Evolutionary conservation across 2,888 invertebrate species (phyloP), one percentile per base, ranked within the genome.

Genomic region (Furcula furcula): DNA sequence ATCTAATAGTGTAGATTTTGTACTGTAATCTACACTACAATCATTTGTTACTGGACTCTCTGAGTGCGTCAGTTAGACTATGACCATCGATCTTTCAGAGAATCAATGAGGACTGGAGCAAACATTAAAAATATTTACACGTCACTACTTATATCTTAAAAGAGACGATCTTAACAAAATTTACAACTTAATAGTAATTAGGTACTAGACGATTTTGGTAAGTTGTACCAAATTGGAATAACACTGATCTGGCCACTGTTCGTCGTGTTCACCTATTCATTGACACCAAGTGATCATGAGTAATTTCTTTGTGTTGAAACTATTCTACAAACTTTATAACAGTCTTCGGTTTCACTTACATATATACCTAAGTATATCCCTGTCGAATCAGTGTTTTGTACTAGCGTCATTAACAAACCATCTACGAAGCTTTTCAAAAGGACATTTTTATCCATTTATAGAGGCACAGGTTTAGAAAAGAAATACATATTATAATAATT

Each of bases 331-430:
- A 76, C 71, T 77, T 83, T 80, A 71, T 55, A 76, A 78, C 88
- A 88, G 88, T 88, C 88, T 88, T 88, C 80, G 73, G 76, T 81
- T 86, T 76, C 75, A 75, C 86, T 88, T 86, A 87, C 69, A 80
- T 73, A n/a, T n/a, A 75, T 74, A 62, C 57, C 55, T 67, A 76
- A 71, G 76, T 79, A 76, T 75, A 77, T 78, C 88, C 87, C 87
- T 88, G 86, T 86, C 70, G 73, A 74, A 73, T 78, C 75, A 79
- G 76, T 76, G 82, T 82, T 85, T 85, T 87, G 86, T 87, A 86
- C 85, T 85, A 86, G 80, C 76, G 68, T 75, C 76, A 52, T 72
- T n/a, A 75, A 74, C 64, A 65, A 72, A 70, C 56, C 55, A 66
- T 69, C 73, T 77, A 76, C 66, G 48, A 75, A 76, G 71, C 75